Percentiles rank a stretch among this genome's conserved stretches.
These are phyloP conservation scores for Drosophila testacea DNA, from an alignment of 2,888 invertebrate species.

Conservation along the genomic window DNA sequence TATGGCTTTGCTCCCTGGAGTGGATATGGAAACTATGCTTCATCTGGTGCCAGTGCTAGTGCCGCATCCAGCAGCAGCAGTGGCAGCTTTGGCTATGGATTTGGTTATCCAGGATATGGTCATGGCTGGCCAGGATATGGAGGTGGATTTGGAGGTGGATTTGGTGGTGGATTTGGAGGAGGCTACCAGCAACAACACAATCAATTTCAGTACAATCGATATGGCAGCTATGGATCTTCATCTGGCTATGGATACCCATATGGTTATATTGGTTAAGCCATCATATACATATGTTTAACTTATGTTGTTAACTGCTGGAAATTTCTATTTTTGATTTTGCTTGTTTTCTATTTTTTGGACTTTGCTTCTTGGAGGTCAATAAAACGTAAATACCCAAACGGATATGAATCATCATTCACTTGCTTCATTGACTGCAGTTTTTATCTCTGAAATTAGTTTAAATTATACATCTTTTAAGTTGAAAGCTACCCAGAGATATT, in stretches of 20 bases:
- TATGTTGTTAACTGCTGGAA: conserved; percentile 47
- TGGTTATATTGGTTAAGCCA: conserved; percentile 50
- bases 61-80: conserved; percentile 61
- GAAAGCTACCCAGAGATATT: background rate
- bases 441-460: background rate
- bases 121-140: conserved; percentile 43
- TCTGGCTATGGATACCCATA: conserved; percentile 46
- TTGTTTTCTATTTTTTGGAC: conserved; percentile 61
- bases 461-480: background rate
- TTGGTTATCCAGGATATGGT: conserved; percentile 41
- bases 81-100: conserved; percentile 40
- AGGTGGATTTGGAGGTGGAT: conserved; percentile 21
- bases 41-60: conserved; percentile 48
- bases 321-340: conserved; percentile 55
- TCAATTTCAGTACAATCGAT: conserved; percentile 48
- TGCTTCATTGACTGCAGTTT: conserved; percentile 17
- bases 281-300: background rate
- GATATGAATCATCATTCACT: conserved; percentile 60
- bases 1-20: conserved; percentile 68
- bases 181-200: conserved; percentile 48
- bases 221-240: conserved; percentile 40
- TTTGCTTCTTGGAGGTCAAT: conserved; percentile 72
- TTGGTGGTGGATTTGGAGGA: conserved; percentile 29
- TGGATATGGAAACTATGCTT: conserved; percentile 62
- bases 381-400: conserved; percentile 74